Evolutionary conservation across 2,888 invertebrate genomes (phyloP), one percentile per base, ranked within the genome.

Genomic region (Ormyrus nitidulus): DNA sequence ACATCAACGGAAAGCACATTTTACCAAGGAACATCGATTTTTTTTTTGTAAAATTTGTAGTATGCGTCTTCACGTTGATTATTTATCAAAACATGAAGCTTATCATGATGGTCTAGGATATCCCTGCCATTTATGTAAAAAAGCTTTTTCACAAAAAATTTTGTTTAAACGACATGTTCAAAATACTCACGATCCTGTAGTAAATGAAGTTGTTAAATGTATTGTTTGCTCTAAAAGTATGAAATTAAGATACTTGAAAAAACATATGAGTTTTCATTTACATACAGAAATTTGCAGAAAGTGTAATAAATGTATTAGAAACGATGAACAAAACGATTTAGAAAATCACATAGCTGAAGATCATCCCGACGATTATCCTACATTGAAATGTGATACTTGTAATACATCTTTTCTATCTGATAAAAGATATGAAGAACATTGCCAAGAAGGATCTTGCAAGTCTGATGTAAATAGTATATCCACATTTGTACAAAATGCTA

Each of bases 101-200:
- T 89, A 89, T 81, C 89, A 89, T 76, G 82, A 84, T 58, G 89
- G 89, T 1, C 82, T 87, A 34, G 89, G 89, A 8, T 84, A 81
- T 75, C 88, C 89, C 2, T 89, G 89, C 78, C 89, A 89, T 44
- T 53, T 61, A 9, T 89, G 89, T 61, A 89, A 87, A 75, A 85
- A 84, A 54, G 81, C 88, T 10, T 89, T 86, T 64, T 19, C 80
- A 0, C 72, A 49, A n/a, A 84, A 65, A 46, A 64, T 46, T 6
- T 68, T 82, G 34, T 54, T 85, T 5, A 66, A 79, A 0, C 82
- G 81, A n/a, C 87, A 87, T 46, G 65, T 71, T 65, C 66, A 77
- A 11, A 68, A 81, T 54, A 79, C 80, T 1, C 83, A 85, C 62
- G 54, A 71, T 11, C 62, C 81, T 53, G 34, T 56, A 8, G 79